Evolutionary conservation across 2,888 invertebrate genomes (phyloP), one percentile per base, ranked within the genome.

Genomic region (Heliothis peltigera): DNA sequence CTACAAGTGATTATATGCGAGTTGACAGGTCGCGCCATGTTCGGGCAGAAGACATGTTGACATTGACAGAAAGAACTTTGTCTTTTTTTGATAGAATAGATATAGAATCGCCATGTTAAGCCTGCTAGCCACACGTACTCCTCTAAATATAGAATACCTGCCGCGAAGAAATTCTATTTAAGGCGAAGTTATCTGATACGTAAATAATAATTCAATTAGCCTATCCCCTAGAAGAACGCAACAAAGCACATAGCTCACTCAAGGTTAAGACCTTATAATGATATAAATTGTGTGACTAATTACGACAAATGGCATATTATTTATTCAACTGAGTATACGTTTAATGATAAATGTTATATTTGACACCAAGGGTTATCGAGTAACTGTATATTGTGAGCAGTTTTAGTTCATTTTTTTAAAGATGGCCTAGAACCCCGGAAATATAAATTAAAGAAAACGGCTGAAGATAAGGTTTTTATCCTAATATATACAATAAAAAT

Each of bases 201-300:
- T 80, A 79, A 79, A 81, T 79, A 62, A 64, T 71, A 72, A 39
- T 75, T 79, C 64, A 81, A 82, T 83, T 76, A 79, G 73, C 70
- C 62, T 70, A 70, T 61, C 21, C 7, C 15, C 22, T 28, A 32
- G 12, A 48, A 51, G 73, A 58, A 57, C 47, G 56, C 67, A 64
- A 75, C 64, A 68, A 81, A 67, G 60, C 68, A 75, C 80, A 82
- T 83, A 80, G 69, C 78, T 84, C 81, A 83, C 62, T 64, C 84
- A 87, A 87, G 89, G 89, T 76, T 70, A 68, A 52, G 86, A 89
- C 85, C 87, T 81, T 77, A 77, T 59, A 67, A 67, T 46, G 60
- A 81, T 82, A 87, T 86, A 87, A 78, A 68, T 73, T 63, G 84
- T 81, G 80, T 87, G 87, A 90, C 89, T 87, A 91, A 91, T 91